Base-by-base conservation (phyloP, 2,888 invertebrate species). In the Pseudococcus longispinus region DNA sequence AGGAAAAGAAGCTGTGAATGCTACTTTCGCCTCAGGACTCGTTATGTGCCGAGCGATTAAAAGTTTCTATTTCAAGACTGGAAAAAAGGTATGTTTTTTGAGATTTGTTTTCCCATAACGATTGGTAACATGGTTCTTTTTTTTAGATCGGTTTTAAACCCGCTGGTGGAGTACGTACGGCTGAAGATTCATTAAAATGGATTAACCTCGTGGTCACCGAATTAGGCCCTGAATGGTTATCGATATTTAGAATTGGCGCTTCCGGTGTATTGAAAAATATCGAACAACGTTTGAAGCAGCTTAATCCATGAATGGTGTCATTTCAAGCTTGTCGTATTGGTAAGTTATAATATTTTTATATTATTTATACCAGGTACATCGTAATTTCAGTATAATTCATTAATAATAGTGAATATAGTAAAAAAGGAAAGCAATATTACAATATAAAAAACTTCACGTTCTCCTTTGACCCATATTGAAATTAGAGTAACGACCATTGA, bases 11-110 rank as follows among this genome's bases (percentile, higher is more conserved):
- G 91, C 93, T 0, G 94, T 97, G 0, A 99, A 99, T 92, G 99
- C 99, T 0, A 98, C 97, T 0, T 91, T 99, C 20, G 95, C 96
- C 9, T 95, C 96, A 77, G 98, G 98, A 0, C 92, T 98, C 85
- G 95, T 98, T 1, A 99, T 99, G 99, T 95, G 96, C 89, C 92
- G 95, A 89, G 99, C 98, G 32, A 98, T 99, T 88, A 92, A 94
- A 88, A 95, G 95, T 89, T 97, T 94, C 90, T 92, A 95, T 89
- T 91, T 93, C 9, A 91, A 92, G 89, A 96, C 96, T 46, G 95
- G 95, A 20, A 92, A 92, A 89, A 94, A 93, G 92, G 95, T 95
- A 90, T 88, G 84, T 84, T 87, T 55, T 32, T 37, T 26, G 2
- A 37, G 9, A 37, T 83, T 84, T 51, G 20, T 46, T 46, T 46